A percentile compares a stretch with the other conserved stretches of the same genome.
These are phyloP conservation scores for Pachymerium ferrugineum DNA, from an alignment of 2,888 invertebrate species.

Conservation along the genomic window DNA sequence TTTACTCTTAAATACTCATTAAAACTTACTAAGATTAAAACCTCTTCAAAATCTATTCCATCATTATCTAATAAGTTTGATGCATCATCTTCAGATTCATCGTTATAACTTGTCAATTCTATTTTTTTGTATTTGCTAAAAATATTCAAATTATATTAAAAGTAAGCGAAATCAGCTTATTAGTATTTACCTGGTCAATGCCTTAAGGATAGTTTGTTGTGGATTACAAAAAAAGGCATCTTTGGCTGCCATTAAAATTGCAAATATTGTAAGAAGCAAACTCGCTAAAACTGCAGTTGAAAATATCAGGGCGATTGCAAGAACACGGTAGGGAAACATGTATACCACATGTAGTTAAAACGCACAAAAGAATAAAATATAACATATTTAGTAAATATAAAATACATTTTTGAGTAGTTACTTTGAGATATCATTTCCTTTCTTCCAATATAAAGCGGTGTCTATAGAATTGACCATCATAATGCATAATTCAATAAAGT, in stretches of 20 bases:
- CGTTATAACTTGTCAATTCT: not conserved
- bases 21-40: too few species aligned
- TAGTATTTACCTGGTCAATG: not conserved
- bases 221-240: not conserved
- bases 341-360: too few species aligned
- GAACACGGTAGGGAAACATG: not conserved
- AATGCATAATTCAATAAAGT: too few species aligned
- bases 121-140: not conserved
- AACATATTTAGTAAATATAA: too few species aligned
- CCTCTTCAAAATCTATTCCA: not conserved
- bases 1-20: too few species aligned
- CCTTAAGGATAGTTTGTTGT: not conserved
- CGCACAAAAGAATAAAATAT: too few species aligned
- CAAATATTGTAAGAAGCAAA: not conserved
- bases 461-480: too few species aligned
- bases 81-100: not conserved
- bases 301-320: not conserved
- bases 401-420: too few species aligned
- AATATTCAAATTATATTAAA: not conserved
- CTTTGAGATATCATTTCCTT: too few species aligned
- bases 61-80: not conserved
- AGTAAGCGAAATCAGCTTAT: not conserved
- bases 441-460: too few species aligned
- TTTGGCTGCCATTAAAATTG: not conserved
- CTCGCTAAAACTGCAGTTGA: not conserved